Percentiles rank a stretch among this genome's conserved stretches.
Evolutionary conservation across 2,113 vertebrate species (phyloP).

Genomic region (Dunckerocampus dactyliophorus): DNA sequence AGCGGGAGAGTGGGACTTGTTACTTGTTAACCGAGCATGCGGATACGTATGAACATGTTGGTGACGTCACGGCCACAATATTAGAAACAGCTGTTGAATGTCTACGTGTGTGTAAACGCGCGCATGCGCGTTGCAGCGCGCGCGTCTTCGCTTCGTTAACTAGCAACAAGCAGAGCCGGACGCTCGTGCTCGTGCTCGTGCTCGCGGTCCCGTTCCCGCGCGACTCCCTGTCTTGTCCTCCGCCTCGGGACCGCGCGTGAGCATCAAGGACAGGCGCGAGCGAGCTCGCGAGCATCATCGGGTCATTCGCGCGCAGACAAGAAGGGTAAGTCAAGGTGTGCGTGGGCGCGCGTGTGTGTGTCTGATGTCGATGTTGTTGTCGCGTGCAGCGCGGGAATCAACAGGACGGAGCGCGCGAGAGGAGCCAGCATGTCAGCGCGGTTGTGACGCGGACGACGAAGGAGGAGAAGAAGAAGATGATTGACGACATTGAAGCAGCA

Average conservation of each 20-base stretch:
- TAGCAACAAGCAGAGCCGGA: background rate
- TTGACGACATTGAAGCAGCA: too few relatives aligned
- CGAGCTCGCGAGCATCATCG: background rate
- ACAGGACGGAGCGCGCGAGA: background rate
- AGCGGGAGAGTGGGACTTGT: too few relatives aligned
- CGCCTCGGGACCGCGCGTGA: background rate
- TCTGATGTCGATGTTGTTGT: background rate
- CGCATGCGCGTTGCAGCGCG: background rate
- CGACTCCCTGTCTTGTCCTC: background rate
- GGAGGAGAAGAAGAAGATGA: too few relatives aligned
- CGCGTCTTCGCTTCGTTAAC: background rate
- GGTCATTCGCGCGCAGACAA: background rate
- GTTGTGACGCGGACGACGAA: too few relatives aligned
- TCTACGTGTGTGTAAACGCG: too few relatives aligned
- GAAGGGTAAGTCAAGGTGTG: background rate
- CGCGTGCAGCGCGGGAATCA: conserved; percentile 1
- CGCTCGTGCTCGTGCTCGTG: background rate
- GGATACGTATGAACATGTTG: too few relatives aligned
- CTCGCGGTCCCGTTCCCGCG: background rate
- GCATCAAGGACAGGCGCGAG: background rate
- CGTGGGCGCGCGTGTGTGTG: background rate
- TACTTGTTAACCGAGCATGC: too few relatives aligned
- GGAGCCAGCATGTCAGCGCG: background rate
- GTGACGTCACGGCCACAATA: too few relatives aligned
- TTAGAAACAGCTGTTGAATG: too few relatives aligned